phyloP scores from a whole-genome alignment of 2,888 invertebrate species.

The Nebria salina region DNA sequence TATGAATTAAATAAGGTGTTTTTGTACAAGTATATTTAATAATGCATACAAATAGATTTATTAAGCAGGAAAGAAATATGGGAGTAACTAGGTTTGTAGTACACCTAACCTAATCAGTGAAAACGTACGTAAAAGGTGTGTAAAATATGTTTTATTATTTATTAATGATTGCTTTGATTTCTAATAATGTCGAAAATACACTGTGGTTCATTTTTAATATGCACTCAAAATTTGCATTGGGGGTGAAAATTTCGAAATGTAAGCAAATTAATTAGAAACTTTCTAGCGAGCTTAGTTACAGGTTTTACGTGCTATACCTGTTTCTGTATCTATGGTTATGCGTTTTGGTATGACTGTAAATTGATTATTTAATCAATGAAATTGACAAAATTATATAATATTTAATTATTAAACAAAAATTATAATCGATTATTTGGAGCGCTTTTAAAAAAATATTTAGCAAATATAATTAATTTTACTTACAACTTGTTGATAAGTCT shows the following conservation, averaged over 20 bases:
- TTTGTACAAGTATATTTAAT: conserved; percentile 16
- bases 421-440: too few relatives aligned
- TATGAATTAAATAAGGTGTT: background rate
- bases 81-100: conserved; percentile 33
- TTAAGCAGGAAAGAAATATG: conserved; percentile 22
- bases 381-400: too few relatives aligned
- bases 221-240: background rate
- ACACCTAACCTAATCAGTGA: conserved; percentile 31
- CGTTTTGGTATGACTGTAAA: too few relatives aligned
- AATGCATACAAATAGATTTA: conserved; percentile 25
- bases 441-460: too few relatives aligned
- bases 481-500: conserved; percentile 1
- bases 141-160: conserved; percentile 21
- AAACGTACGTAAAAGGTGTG: conserved; percentile 33
- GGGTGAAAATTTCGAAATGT: too few relatives aligned
- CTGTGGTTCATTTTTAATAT: background rate
- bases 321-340: too few relatives aligned
- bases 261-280: too few relatives aligned
- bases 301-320: too few relatives aligned
- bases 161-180: background rate
- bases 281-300: too few relatives aligned
- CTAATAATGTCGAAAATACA: background rate
- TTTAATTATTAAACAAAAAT: too few relatives aligned
- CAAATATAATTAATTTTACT: too few relatives aligned
- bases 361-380: too few relatives aligned